Evolutionary conservation across 1,140 invertebrate species (phyloP), one percentile per base, ranked within the genome.

Genomic region (Paralvinella palmiformis): DNA sequence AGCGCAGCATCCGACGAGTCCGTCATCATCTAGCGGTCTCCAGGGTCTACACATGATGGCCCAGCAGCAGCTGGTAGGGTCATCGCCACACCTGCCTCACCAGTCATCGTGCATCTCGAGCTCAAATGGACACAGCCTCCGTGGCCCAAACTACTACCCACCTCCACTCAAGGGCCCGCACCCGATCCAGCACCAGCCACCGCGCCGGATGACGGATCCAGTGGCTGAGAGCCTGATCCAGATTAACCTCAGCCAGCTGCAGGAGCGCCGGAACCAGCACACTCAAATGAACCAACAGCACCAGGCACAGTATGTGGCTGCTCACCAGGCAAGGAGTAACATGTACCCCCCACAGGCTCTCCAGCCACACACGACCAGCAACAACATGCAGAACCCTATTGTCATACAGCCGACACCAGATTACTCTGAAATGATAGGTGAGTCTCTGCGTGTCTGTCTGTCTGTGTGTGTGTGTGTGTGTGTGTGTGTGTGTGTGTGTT

Each of bases 41-140:
- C 2, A 58, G n/a, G n/a, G 65, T 59, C 67, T 66, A 1, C 71
- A 70, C 41, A 68, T 69, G 33, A 20, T n/a, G 6, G 22, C 33
- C 10, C 56, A 2, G 35, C 24, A 58, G 17, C 56, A 59, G 36
- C n/a, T n/a, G n/a, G n/a, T n/a, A n/a, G n/a, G n/a, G n/a, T n/a
- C n/a, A n/a, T n/a, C n/a, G n/a, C n/a, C n/a, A 58, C 53, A 65
- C 36, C 56, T 66, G 29, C 64, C 59, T 4, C 52, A 68, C 32
- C 63, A 68, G 36, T 60, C 60, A 1, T 64, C 68, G n/a, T 52
- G 41, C 35, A 66, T 61, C 22, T 59, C 60, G 13, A 66, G 64
- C 44, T 62, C 64, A 27, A 66, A 66, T 37, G 29, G 35, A 32
- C 55, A 57, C 55, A 22, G 29, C 20, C 27, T 22, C 29, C 22